Evolutionary conservation across 2,888 invertebrate genomes (phyloP), one percentile per base, ranked within the genome.

Genomic region (Aethes cnicana): DNA sequence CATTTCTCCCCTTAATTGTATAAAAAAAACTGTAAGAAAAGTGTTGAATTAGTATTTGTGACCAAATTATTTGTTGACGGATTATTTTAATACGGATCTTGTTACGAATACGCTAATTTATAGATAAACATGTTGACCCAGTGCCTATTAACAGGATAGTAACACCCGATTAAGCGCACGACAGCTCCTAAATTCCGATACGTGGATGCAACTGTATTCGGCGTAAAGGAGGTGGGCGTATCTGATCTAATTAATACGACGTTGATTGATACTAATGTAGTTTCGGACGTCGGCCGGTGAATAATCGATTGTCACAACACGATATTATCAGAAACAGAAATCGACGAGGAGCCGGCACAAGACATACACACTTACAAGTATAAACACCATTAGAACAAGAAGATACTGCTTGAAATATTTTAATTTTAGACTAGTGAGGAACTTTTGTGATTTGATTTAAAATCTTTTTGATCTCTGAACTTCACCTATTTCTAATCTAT

Each of bases 161-260:
- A 35, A 16, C 33, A 23, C 11, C 4, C 16, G 30, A 32, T 39
- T 23, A 47, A 16, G 2, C 35, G 26, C 9, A 26, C 18, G 37
- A 18, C 37, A 28, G 4, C 49, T 42, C 35, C 49, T 21, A 42
- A 49, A 49, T 48, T 41, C 41, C 41, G 14, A 35, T 49, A 41
- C 36, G 35, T 20, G 47, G 56, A 58, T 58, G 53, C 58, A 54
- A 52, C 43, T 55, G 55, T 55, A 57, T 55, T 57, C 47, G 32
- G 52, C 32, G 49, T 52, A 60, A 64, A 56, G 54, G 50, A 59
- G 52, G 84, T 86, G 71, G 85, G 83, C 75, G 85, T 87, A 86
- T 84, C 85, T 76, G 84, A 84, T 88, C 85, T 85, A 87, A 87
- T 87, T 86, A 87, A 84, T 83, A 63, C 74, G 85, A 88, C 88